Conservation (phyloP, 2,113 vertebrate species). For the Apaloderma vittatum region DNA sequence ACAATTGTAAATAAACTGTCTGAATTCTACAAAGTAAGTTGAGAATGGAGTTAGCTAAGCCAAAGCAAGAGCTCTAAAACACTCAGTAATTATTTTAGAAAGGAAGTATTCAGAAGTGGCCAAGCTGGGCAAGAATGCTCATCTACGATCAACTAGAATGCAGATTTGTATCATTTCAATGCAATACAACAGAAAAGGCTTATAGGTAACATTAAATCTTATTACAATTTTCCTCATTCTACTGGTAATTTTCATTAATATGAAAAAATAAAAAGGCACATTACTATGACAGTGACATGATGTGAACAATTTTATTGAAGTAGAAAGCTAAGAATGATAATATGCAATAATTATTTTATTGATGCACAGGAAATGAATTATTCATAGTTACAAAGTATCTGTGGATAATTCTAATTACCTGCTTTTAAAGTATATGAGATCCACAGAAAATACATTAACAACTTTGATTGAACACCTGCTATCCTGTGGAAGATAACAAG, state of each 20-base stretch:
- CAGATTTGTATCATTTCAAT: background rate
- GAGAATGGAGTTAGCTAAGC: background rate
- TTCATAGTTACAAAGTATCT: conserved; percentile 82
- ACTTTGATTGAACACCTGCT: conserved; percentile 81
- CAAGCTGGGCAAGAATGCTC: background rate
- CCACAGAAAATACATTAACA: conserved; percentile 79
- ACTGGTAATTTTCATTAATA: conserved; percentile 66
- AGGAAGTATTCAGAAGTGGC: background rate
- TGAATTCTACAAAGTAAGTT: background rate
- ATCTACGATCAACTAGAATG: background rate
- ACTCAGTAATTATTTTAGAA: background rate
- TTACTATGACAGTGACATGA: conserved; percentile 70
- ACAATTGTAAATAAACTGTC: background rate
- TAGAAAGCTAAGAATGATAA: conserved; percentile 82
- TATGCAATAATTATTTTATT: conserved; percentile 85
- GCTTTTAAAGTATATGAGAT: conserved; percentile 80
- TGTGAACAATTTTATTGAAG: conserved; percentile 80
- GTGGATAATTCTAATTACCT: conserved; percentile 84
- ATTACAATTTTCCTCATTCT: conserved; percentile 55
- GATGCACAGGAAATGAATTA: conserved; percentile 83
- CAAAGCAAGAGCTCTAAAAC: background rate
- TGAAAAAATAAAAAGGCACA: conserved; percentile 72
- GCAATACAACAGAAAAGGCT: background rate
- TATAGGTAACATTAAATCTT: conserved; percentile 29
- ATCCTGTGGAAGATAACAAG: conserved; percentile 43